phyloP scores from a whole-genome alignment of 2,797 vertebrate genomes.

The Enteromius treurensis region DNA sequence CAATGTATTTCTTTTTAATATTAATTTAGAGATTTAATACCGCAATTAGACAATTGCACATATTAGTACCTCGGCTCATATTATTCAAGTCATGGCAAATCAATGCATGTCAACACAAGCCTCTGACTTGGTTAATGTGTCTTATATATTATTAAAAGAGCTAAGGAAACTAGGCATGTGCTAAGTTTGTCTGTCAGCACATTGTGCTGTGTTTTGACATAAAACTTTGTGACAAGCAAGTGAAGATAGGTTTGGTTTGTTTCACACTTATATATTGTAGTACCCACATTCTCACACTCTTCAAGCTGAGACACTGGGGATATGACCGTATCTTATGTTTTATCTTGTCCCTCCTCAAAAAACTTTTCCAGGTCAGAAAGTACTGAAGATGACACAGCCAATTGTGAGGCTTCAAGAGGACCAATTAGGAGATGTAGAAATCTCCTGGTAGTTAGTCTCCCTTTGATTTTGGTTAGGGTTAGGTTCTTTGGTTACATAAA shows the following conservation, averaged over 20 bases:
- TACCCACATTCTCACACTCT: conserved; percentile 38
- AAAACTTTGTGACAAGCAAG: conserved; percentile 36
- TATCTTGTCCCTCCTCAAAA: conserved; percentile 11
- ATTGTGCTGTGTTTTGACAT: background rate
- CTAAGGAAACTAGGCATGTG: background rate
- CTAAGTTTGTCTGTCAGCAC: conserved; percentile 5
- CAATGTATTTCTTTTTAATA: background rate
- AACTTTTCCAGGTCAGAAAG: conserved; percentile 37
- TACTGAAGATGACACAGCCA: conserved; percentile 29
- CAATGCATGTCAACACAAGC: background rate
- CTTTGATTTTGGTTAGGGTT: background rate
- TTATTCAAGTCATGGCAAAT: background rate
- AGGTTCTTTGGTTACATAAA: background rate
- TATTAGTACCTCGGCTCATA: background rate
- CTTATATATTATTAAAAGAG: background rate
- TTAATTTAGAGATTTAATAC: background rate
- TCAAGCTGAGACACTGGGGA: conserved; percentile 21
- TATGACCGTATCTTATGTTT: conserved; percentile 30
- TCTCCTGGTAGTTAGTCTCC: background rate
- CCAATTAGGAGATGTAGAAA: conserved; percentile 17
- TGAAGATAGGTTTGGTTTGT: conserved; percentile 47
- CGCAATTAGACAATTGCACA: background rate
- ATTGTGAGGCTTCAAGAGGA: conserved; percentile 22
- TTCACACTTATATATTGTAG: conserved; percentile 33
- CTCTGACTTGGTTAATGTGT: background rate